A percentile compares a stretch with the other conserved stretches of the same genome.
Evolutionary conservation across 2,888 invertebrate genomes (phyloP).

Genomic region (Pecten maximus): DNA sequence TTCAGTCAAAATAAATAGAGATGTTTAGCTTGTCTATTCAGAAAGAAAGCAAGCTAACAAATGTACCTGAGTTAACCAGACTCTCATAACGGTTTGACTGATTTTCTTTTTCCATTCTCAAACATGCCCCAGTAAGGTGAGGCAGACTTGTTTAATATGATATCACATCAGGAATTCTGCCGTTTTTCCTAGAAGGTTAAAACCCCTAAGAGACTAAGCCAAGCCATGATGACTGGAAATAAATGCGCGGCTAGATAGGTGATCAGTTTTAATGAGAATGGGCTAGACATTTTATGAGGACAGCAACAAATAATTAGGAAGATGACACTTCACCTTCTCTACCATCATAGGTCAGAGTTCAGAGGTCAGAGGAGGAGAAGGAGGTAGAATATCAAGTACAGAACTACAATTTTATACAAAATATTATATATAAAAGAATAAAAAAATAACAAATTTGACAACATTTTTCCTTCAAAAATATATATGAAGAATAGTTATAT

Average conservation of each 20-base stretch:
- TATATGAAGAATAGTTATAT: too few species aligned
- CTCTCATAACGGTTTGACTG: neutral
- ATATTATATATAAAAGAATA: too few species aligned
- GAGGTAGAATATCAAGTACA: too few species aligned
- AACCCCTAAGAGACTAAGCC: neutral
- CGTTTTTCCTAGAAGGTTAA: neutral
- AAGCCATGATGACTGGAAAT: constrained; percentile 24
- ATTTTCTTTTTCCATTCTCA: neutral
- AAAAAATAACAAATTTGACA: too few species aligned
- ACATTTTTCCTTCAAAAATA: too few species aligned
- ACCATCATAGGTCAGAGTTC: neutral
- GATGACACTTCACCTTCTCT: neutral
- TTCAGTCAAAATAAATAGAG: too few species aligned
- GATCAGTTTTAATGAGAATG: neutral
- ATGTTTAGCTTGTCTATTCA: too few species aligned
- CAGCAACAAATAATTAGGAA: neutral
- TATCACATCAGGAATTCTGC: neutral
- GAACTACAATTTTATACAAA: too few species aligned
- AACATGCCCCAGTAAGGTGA: neutral
- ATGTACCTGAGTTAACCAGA: too few species aligned
- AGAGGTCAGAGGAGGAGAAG: neutral
- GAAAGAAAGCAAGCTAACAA: too few species aligned
- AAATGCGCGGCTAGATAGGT: neutral
- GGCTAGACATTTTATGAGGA: neutral
- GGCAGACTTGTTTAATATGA: neutral